Evolutionary conservation across 1,140 invertebrate species (phyloP).

Genomic region (Mycetomoellerius zeteki): DNA sequence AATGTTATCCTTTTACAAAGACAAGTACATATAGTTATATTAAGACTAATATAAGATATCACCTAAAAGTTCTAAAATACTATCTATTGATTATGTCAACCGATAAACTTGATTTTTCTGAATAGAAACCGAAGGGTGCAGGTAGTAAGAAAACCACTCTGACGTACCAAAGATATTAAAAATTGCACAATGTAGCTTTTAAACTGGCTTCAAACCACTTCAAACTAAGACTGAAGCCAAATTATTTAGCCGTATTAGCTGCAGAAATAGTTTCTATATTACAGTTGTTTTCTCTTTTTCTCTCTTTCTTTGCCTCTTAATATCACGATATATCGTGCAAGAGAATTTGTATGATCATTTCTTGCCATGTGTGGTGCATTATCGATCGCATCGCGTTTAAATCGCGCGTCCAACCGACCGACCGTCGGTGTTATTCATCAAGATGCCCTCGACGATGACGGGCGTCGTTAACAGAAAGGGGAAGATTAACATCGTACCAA

Average conservation of each 20-base stretch:
- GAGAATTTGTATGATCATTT: conserved; percentile 39
- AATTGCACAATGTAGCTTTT: not conserved
- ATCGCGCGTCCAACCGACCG: conserved; percentile 40
- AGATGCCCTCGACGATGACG: conserved; percentile 43
- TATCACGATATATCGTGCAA: not conserved
- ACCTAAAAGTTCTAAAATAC: too few species aligned
- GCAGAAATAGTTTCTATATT: not conserved
- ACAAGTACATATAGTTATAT: too few species aligned
- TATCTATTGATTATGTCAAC: not conserved
- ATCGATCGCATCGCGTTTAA: conserved; percentile 56
- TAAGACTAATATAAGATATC: too few species aligned
- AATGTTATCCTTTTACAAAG: too few species aligned
- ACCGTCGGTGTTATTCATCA: conserved; percentile 53
- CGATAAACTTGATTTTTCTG: not conserved
- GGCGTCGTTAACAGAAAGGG: conserved; percentile 52
- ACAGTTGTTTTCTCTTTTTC: not conserved
- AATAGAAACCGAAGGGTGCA: not conserved
- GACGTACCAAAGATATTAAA: not conserved
- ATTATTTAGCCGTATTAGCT: not conserved
- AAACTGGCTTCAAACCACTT: not conserved
- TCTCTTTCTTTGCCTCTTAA: not conserved
- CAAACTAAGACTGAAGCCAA: not conserved
- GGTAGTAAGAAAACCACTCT: not conserved
- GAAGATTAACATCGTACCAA: conserved; percentile 71
- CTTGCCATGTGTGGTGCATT: not conserved